Conservation (phyloP, 2,797 vertebrate genomes). For the Sorex maritimensis region DNA sequence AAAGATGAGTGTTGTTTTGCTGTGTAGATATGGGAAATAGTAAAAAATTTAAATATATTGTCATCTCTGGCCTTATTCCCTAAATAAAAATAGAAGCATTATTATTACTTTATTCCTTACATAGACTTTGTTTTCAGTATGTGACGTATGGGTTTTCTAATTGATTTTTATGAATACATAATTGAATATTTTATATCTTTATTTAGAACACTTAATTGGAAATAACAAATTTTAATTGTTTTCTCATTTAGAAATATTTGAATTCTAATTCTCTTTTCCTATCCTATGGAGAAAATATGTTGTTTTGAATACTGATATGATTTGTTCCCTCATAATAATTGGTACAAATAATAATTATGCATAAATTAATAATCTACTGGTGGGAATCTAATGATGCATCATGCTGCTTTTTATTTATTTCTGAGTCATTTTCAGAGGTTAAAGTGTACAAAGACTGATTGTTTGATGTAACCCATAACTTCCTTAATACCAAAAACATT, state of each 20-base stretch:
- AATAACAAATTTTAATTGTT: conserved; percentile 35
- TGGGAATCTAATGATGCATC: conserved; percentile 77
- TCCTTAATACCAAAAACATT: conserved; percentile 26
- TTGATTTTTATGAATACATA: conserved; percentile 80
- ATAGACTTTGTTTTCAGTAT: conserved; percentile 58
- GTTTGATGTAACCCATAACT: conserved; percentile 47
- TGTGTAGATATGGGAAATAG: conserved; percentile 17
- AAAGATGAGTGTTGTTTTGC: conserved; percentile 17
- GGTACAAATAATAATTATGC: conserved; percentile 80
- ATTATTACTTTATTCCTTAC: conserved; percentile 67
- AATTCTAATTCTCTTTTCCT: conserved; percentile 21
- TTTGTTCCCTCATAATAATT: conserved; percentile 69
- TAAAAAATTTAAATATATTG: not conserved
- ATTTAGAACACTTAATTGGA: conserved; percentile 70
- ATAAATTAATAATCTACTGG: conserved; percentile 84
- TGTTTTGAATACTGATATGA: conserved; percentile 67
- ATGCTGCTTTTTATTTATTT: conserved; percentile 80
- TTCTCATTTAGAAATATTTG: conserved; percentile 72
- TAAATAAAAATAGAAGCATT: conserved; percentile 56
- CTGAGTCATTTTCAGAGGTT: conserved; percentile 74
- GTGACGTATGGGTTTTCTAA: conserved; percentile 43
- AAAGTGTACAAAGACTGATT: conserved; percentile 56
- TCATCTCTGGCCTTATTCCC: conserved; percentile 12
- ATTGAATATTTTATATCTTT: conserved; percentile 72
- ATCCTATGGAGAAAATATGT: conserved; percentile 59